A percentile compares a stretch with the other conserved stretches of the same genome.
Evolutionary conservation across 2,888 invertebrate species (phyloP).

Genomic region (Chromoteleia sp.): DNA sequence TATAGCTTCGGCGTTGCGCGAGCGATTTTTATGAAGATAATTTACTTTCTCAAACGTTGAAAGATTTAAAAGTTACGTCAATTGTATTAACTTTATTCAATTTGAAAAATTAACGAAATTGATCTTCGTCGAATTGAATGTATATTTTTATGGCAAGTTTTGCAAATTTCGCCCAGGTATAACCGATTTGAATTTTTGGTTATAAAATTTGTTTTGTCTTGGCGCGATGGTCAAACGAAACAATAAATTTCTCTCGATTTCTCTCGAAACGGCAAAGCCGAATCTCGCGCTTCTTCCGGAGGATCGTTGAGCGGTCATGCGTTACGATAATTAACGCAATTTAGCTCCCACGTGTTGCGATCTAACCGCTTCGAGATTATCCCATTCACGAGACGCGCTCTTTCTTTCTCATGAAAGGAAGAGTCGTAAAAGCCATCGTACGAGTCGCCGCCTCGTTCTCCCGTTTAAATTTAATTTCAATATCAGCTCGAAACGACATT

Average conservation of each 20-base stretch:
- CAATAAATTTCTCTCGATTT: not conserved
- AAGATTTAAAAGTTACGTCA: not conserved
- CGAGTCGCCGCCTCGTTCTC: constrained; percentile 27
- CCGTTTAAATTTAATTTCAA: constrained; percentile 31
- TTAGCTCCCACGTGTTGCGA: constrained; percentile 69
- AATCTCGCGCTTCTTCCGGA: constrained; percentile 28
- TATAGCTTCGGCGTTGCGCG: not conserved
- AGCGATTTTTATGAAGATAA: too few relatives aligned
- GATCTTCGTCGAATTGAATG: too few relatives aligned
- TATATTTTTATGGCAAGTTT: too few relatives aligned
- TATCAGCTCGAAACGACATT: constrained; percentile 25
- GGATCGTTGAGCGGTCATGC: constrained; percentile 48
- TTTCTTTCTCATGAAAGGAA: constrained; percentile 48
- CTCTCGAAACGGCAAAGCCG: too few relatives aligned
- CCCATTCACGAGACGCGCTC: constrained; percentile 70
- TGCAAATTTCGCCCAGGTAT: too few relatives aligned
- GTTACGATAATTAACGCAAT: constrained; percentile 72
- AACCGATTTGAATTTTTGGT: too few relatives aligned
- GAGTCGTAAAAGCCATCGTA: constrained; percentile 41
- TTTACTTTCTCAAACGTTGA: too few relatives aligned
- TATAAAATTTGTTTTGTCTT: too few relatives aligned
- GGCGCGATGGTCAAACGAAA: too few relatives aligned
- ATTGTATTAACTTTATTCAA: too few relatives aligned
- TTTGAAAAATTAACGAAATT: too few relatives aligned
- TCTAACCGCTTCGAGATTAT: constrained; percentile 66